Conservation (phyloP, 2,113 vertebrate genomes). For the Tetraodon nigroviridis region DNA sequence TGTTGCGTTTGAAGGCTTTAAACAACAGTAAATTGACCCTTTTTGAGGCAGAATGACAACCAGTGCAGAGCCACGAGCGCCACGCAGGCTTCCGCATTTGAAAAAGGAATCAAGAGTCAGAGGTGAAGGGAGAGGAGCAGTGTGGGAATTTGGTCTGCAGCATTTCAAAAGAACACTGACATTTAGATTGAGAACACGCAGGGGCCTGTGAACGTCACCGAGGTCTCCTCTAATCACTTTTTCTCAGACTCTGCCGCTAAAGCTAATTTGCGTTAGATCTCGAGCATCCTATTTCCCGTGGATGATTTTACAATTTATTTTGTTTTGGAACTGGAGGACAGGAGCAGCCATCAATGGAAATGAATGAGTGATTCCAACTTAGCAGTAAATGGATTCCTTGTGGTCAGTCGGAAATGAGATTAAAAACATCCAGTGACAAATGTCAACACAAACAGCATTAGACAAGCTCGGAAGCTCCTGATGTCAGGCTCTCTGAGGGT, state of each 20-base stretch:
- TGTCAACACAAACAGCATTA: conserved; percentile 12
- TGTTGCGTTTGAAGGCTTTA: neutral
- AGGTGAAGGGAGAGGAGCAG: no score
- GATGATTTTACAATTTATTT: conserved; percentile 32
- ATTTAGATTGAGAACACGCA: no score
- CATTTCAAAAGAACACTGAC: no score
- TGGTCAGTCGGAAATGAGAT: conserved; percentile 27
- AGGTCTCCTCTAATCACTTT: conserved; percentile 19
- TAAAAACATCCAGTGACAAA: conserved; percentile 10
- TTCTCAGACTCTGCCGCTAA: conserved; percentile 9
- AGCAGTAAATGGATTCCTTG: conserved; percentile 17
- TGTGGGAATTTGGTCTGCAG: no score
- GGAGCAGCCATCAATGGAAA: conserved; percentile 44
- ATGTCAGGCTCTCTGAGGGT: no score
- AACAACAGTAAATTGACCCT: no score
- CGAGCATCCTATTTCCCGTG: conserved; percentile 5
- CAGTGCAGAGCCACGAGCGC: no score
- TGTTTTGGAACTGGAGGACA: conserved; percentile 39
- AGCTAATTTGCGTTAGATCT: neutral
- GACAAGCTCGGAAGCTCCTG: neutral
- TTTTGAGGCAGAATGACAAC: no score
- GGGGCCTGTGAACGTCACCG: conserved; percentile 10
- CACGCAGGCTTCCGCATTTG: no score
- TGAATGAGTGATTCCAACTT: conserved; percentile 41
- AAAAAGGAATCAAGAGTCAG: no score